Evolutionary conservation across 30 jellyfish, hydroid and myxozoan genomes (phyloP).

Genomic region (Aurelia aurita complex sp. Pacific): DNA sequence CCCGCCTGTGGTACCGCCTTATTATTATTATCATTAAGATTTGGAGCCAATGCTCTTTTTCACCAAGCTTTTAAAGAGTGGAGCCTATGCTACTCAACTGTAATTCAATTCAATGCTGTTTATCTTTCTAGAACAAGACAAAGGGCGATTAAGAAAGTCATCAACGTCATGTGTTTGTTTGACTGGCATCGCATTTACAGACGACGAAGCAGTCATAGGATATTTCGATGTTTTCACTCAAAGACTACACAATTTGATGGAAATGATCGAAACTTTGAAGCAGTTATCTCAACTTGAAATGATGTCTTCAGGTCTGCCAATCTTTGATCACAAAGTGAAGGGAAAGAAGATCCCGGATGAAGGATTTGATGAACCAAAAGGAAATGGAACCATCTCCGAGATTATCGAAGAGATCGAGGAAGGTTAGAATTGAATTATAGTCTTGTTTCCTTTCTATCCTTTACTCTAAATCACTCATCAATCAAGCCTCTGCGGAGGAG

Average conservation of each 20-base stretch:
- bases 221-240: conserved; percentile 60
- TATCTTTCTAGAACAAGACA: not conserved
- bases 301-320: conserved; percentile 52
- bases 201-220: conserved; percentile 64
- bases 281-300: conserved; percentile 51
- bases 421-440: not conserved
- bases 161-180: conserved; percentile 46
- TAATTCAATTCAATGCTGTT: too few species aligned
- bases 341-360: conserved; percentile 4
- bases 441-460: too few species aligned
- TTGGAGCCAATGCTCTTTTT: too few species aligned
- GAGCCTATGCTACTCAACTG: too few species aligned
- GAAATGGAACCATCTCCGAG: not conserved
- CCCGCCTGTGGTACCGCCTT: too few species aligned
- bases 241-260: conserved; percentile 52
- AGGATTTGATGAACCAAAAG: not conserved
- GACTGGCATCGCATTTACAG: conserved; percentile 74
- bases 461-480: too few species aligned
- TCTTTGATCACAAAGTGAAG: conserved; percentile 6
- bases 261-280: conserved; percentile 66
- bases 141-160: conserved; percentile 19
- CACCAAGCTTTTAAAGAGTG: too few species aligned
- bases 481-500: too few species aligned
- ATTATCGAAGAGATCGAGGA: not conserved
- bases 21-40: too few species aligned